Percentiles rank a stretch among this genome's conserved stretches.
These are phyloP conservation scores for Poeciliopsis gracilis DNA, from an alignment of 2,797 vertebrate genomes.

Conservation along the genomic window DNA sequence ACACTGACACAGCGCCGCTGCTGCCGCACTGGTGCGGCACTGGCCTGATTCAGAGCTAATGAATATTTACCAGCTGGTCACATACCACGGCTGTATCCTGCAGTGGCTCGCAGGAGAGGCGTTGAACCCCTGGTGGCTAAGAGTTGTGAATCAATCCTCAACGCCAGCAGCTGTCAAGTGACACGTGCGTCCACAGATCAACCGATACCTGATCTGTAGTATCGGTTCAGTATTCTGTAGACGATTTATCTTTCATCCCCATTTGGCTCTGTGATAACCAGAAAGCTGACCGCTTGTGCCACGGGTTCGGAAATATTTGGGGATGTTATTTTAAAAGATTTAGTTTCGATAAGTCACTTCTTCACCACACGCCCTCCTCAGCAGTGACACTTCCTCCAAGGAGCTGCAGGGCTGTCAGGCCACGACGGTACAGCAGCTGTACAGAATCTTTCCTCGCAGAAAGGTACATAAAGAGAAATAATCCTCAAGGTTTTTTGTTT, in stretches of 20 bases:
- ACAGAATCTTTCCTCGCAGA: constrained; percentile 25
- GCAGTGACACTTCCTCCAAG: neutral
- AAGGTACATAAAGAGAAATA: constrained; percentile 17
- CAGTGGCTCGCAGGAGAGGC: constrained; percentile 44
- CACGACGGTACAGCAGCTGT: constrained; percentile 5
- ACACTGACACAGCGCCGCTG: constrained; percentile 20
- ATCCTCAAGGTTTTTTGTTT: neutral
- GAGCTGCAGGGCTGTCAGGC: neutral
- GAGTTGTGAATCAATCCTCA: constrained; percentile 57
- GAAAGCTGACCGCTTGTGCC: constrained; percentile 20
- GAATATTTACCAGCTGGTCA: constrained; percentile 70
- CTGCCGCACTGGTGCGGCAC: constrained; percentile 48
- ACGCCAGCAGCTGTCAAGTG: constrained; percentile 44
- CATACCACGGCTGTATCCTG: constrained; percentile 32
- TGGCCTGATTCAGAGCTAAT: constrained; percentile 70
- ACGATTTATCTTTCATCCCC: constrained; percentile 5
- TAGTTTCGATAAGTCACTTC: constrained; percentile 14
- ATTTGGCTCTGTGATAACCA: neutral
- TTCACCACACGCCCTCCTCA: neutral
- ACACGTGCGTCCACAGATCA: no score
- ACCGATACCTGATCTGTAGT: no score
- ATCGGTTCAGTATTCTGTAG: no score
- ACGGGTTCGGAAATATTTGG: constrained; percentile 17
- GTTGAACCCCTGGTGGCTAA: constrained; percentile 52
- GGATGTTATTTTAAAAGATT: constrained; percentile 22